Percentiles rank a stretch among this genome's conserved stretches.
These are phyloP conservation scores for Hemichromis elongatus DNA, from an alignment of 2,113 vertebrate species.

Conservation along the genomic window DNA sequence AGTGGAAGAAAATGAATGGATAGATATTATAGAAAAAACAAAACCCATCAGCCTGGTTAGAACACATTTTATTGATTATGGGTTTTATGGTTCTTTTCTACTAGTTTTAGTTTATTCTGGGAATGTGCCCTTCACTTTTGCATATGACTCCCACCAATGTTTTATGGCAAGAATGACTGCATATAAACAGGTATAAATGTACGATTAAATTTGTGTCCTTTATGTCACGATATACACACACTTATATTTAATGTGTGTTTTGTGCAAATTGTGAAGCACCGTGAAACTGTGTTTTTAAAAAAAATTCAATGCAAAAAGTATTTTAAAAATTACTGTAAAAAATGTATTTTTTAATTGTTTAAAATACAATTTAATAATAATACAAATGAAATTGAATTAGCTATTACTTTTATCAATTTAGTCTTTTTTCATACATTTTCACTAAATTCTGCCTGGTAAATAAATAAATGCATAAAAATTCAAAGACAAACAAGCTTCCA, in stretches of 20 bases:
- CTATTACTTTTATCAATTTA: neutral
- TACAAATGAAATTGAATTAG: neutral
- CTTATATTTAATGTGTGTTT: neutral
- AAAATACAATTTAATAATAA: neutral
- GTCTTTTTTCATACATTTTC: neutral
- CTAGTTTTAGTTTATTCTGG: neutral
- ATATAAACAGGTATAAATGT: neutral
- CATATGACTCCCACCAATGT: neutral
- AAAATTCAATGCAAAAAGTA: too few species aligned
- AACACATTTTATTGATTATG: neutral
- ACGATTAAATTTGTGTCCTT: neutral
- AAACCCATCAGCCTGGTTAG: neutral
- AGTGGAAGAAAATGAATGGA: neutral
- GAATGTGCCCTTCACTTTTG: neutral
- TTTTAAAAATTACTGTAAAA: neutral
- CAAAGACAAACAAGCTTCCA: neutral
- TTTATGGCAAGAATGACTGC: neutral
- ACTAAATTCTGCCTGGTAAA: neutral
- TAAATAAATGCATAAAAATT: neutral
- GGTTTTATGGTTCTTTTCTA: neutral
- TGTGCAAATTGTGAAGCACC: neutral
- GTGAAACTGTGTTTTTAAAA: neutral
- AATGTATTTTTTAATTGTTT: neutral
- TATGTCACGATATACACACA: neutral
- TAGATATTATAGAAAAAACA: neutral